phyloP scores from a whole-genome alignment of 2,113 vertebrate genomes.

The Ursus arctos region DNA sequence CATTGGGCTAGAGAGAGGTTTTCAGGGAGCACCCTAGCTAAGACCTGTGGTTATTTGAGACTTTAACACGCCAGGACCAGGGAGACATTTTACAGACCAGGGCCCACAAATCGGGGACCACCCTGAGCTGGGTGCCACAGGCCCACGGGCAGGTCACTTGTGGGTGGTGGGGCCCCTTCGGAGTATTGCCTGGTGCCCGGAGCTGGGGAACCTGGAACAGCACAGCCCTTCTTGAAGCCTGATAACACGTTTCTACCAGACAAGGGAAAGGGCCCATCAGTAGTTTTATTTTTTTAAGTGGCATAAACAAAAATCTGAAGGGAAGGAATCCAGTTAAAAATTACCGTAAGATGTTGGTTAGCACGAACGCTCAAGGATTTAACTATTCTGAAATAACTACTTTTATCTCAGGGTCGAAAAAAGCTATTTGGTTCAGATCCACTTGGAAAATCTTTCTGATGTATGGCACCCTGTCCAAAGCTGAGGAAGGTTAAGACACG shows the following conservation, averaged over 20 bases:
- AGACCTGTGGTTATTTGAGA: background rate
- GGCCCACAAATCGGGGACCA: too few species aligned
- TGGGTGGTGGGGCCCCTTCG: background rate
- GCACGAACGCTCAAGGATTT: too few species aligned
- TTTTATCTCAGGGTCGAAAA: background rate
- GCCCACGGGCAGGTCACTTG: background rate
- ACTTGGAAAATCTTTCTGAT: background rate
- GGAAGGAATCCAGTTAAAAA: background rate
- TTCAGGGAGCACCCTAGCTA: background rate
- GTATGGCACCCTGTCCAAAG: background rate
- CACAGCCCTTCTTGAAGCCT: fast-evolving
- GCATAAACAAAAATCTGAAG: too few species aligned
- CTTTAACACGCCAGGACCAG: background rate
- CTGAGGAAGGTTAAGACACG: fast-evolving
- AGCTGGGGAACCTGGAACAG: background rate
- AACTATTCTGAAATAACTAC: background rate
- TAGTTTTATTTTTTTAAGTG: too few species aligned
- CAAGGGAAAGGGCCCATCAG: fast-evolving
- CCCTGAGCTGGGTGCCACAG: background rate
- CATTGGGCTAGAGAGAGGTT: background rate
- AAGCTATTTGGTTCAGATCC: background rate
- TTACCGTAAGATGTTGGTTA: background rate
- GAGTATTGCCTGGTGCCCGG: background rate
- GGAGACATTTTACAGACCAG: background rate
- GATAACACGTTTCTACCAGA: fast-evolving